Evolutionary conservation across 2,797 vertebrate species (phyloP), one percentile per base, ranked within the genome.

Genomic region (Ispidina picta): DNA sequence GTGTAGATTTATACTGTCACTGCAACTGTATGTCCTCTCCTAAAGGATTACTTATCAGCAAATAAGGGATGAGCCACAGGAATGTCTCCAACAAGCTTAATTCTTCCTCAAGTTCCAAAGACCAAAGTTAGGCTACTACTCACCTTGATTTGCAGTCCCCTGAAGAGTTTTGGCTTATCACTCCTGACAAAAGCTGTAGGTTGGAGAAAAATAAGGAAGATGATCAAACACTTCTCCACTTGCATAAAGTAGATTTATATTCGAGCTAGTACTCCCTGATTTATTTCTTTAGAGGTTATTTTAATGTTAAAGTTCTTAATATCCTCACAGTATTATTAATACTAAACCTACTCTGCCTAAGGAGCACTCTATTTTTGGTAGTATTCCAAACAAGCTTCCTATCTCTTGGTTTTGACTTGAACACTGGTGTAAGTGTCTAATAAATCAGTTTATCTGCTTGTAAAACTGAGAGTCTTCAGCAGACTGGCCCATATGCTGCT

Each of bases 81-180:
- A 59, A 13, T 39, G 17, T 31, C 63, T 84, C 58, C 29, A 84
- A 58, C 31, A 83, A 60, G 35, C 23, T 66, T 20, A 88, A 55
- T 65, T 79, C 48, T 64, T 88, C 58, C n/a, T 85, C 91, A 43
- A 6, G 39, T 37, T 1, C 2, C 60, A 55, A 65, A 76, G 12
- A 63, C 75, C 77, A 69, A 78, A 86, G 16, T 51, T 56, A 44
- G 14, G 41, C 71, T 43, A 73, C 41, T 82, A 63, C 94, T 97
- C 96, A 99, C 99, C 99, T 99, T 99, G 97, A 99, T 99, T 97
- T 99, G 99, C 92, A 99, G 98, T 97, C 99, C 99, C 97, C 98
- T 99, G 98, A 99, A 99, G 96, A 99, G 98, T 96, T 99, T 99
- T 25, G 99, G 99, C 98, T 99, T 99, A 89, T 99, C 99, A 46